Evolutionary conservation across 1,140 invertebrate species (phyloP).

Genomic region (Nymphalis io): DNA sequence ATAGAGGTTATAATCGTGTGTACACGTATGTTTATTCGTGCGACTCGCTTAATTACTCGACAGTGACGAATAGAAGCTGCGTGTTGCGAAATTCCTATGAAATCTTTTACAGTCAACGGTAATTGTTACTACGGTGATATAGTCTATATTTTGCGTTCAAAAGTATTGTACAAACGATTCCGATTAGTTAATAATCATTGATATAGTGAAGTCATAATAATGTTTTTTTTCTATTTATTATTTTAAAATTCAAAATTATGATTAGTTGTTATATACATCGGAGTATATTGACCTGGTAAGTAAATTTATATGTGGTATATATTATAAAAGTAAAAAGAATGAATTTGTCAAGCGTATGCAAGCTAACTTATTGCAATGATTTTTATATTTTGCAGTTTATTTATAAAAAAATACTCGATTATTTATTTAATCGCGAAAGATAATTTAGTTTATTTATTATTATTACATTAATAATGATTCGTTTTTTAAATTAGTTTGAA

Average conservation of each 20-base stretch:
- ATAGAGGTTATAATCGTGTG: slow-evolving; percentile 45
- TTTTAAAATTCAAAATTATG: not conserved
- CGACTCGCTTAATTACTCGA: slow-evolving; percentile 65
- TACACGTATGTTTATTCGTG: slow-evolving; percentile 38
- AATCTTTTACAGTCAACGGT: slow-evolving; percentile 52
- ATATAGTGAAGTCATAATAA: not conserved
- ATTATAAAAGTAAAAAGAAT: too few species aligned
- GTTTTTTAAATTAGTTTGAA: not conserved
- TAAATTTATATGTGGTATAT: too few species aligned
- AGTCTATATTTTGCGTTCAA: slow-evolving; percentile 6
- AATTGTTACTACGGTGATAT: slow-evolving; percentile 36
- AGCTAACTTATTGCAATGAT: too few species aligned
- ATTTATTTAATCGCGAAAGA: too few species aligned
- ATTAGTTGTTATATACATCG: not conserved
- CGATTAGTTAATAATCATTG: not conserved
- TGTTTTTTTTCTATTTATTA: not conserved
- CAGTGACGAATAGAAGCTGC: slow-evolving; percentile 67
- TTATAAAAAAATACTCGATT: too few species aligned
- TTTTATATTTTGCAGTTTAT: too few species aligned
- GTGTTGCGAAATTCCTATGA: slow-evolving; percentile 72
- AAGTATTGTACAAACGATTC: not conserved
- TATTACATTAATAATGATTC: not conserved
- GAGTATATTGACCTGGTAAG: too few species aligned
- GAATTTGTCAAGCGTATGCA: too few species aligned
- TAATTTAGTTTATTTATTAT: too few species aligned